These are phyloP conservation scores for Colletes collaris DNA, from an alignment of 2,888 invertebrate species.

Conservation along the genomic window DNA sequence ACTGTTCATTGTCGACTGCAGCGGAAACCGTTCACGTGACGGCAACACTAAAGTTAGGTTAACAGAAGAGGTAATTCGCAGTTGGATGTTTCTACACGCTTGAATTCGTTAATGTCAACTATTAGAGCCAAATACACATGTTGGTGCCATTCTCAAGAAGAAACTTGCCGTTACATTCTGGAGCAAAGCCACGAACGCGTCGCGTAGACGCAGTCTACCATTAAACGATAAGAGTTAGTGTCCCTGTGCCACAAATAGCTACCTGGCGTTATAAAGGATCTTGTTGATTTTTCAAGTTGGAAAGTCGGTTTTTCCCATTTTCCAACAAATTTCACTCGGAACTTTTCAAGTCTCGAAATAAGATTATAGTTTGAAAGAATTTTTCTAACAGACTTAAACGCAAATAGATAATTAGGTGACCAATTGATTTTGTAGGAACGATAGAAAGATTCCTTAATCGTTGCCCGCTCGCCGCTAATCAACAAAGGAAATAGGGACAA, in stretches of 20 bases:
- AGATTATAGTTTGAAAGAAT: too few species aligned
- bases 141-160: background rate
- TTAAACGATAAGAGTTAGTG: slow-evolving; percentile 23
- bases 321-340: too few species aligned
- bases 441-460: too few species aligned
- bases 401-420: too few species aligned
- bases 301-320: too few species aligned
- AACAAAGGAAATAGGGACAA: background rate
- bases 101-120: background rate
- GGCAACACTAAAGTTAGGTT: too few species aligned
- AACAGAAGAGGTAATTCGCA: background rate
- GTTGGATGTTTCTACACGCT: background rate
- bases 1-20: too few species aligned
- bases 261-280: background rate
- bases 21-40: too few species aligned
- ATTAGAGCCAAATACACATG: background rate
- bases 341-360: too few species aligned
- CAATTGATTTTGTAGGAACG: too few species aligned
- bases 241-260: background rate
- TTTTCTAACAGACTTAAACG: too few species aligned
- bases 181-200: slow-evolving; percentile 24
- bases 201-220: background rate
- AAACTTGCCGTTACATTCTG: slow-evolving; percentile 7
- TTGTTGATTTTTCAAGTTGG: too few species aligned
- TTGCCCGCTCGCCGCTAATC: slow-evolving; percentile 2